phyloP scores from a whole-genome alignment of 2,888 invertebrate genomes.

The Chaitophorus viminalis region DNA sequence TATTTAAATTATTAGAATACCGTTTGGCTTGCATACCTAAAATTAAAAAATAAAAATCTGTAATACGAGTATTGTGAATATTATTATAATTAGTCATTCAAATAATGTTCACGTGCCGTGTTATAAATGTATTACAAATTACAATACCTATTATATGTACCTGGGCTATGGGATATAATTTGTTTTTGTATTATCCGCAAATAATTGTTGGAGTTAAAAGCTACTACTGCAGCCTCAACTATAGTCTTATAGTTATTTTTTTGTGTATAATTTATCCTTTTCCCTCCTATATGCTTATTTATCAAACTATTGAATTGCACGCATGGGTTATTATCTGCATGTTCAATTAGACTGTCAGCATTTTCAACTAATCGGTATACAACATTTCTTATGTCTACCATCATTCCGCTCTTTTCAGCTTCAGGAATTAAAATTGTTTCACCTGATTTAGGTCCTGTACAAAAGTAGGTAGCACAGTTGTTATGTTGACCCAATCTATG shows the following conservation, averaged over 20 bases:
- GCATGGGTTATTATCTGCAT: not conserved
- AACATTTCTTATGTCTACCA: not conserved
- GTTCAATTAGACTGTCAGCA: not conserved
- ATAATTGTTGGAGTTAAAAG: not conserved
- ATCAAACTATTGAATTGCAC: not conserved
- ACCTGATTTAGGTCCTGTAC: not conserved
- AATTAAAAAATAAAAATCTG: too few species aligned
- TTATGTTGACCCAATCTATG: not conserved
- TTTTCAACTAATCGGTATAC: not conserved
- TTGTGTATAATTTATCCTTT: not conserved
- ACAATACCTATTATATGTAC: not conserved
- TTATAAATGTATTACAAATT: too few species aligned
- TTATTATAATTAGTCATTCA: too few species aligned
- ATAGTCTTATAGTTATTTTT: not conserved
- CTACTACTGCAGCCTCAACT: slow-evolving; percentile 3
- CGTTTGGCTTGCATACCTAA: too few species aligned
- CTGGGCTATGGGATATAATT: not conserved
- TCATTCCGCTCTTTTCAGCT: not conserved
- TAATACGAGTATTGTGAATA: too few species aligned
- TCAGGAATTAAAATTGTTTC: not conserved
- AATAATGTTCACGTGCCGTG: too few species aligned
- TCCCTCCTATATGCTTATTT: not conserved
- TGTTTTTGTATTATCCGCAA: not conserved
- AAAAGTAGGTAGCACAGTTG: not conserved
- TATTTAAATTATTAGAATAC: too few species aligned